A percentile compares a stretch with the other conserved stretches of the same genome.
Evolutionary conservation across 2,113 vertebrate species (phyloP).

Genomic region (Ploceus nigricollis): DNA sequence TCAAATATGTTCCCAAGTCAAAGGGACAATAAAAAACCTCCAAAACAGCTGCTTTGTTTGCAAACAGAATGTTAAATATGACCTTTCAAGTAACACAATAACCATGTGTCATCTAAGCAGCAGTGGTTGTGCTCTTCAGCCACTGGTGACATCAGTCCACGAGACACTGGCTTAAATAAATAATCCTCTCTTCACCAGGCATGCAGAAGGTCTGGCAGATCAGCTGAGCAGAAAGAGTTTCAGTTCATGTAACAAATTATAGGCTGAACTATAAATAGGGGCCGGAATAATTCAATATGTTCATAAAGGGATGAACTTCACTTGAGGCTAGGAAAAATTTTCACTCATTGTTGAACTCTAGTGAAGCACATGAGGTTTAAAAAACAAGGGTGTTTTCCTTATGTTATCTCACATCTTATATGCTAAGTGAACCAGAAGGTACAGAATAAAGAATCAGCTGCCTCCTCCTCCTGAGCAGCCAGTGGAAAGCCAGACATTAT

Average conservation of each 20-base stretch:
- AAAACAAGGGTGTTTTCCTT: neutral
- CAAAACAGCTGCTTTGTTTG: neutral
- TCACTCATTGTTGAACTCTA: neutral
- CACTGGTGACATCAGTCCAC: accelerated
- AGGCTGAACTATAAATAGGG: slow-evolving; percentile 24
- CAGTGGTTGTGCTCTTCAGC: neutral
- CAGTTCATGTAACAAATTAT: slow-evolving; percentile 10
- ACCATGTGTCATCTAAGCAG: neutral
- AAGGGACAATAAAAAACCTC: neutral
- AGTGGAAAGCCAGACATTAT: neutral
- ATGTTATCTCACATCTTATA: neutral
- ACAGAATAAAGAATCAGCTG: neutral
- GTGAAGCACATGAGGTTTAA: neutral
- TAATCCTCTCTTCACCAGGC: neutral
- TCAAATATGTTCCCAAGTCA: neutral
- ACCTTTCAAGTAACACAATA: neutral
- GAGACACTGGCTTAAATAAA: neutral
- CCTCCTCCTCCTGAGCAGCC: neutral
- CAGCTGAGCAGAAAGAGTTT: slow-evolving; percentile 6
- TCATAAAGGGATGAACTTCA: neutral
- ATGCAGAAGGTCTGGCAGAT: neutral
- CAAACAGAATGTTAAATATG: neutral
- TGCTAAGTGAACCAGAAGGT: neutral
- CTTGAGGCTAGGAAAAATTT: slow-evolving; percentile 40
- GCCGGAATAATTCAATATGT: neutral